Evolutionary conservation across 2,888 invertebrate genomes (phyloP).

Genomic region (Cordilura impudica): DNA sequence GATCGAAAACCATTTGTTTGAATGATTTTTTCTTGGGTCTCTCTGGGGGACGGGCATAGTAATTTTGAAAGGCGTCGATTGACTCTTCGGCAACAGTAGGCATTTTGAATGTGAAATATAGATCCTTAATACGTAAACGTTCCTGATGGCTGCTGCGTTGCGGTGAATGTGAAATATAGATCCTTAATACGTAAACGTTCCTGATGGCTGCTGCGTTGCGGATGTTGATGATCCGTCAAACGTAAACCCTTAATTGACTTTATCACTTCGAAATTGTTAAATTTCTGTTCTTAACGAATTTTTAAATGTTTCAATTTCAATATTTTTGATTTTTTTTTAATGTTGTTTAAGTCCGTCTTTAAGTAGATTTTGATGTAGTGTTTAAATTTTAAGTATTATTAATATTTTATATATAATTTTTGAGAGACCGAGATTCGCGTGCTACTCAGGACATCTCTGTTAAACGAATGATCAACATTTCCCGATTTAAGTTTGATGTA

Average conservation of each 20-base stretch:
- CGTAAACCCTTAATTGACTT: slow-evolving; percentile 45
- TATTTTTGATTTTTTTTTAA: not conserved
- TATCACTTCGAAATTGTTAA: slow-evolving; percentile 38
- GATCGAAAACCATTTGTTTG: slow-evolving; percentile 86
- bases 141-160: slow-evolving; percentile 50
- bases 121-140: slow-evolving; percentile 54
- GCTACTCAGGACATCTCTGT: slow-evolving; percentile 66
- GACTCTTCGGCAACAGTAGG: slow-evolving; percentile 78
- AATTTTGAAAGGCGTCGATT: slow-evolving; percentile 82
- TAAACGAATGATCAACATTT: slow-evolving; percentile 65
- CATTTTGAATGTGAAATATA: slow-evolving; percentile 68
- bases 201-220: slow-evolving; percentile 50
- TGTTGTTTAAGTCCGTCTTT: slow-evolving; percentile 23
- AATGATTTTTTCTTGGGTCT: slow-evolving; percentile 81
- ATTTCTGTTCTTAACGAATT: not conserved
- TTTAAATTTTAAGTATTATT: slow-evolving; percentile 1
- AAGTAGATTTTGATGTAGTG: slow-evolving; percentile 46
- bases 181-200: slow-evolving; percentile 56
- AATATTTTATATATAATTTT: slow-evolving; percentile 19
- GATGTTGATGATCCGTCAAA: slow-evolving; percentile 61
- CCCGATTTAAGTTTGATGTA: slow-evolving; percentile 54
- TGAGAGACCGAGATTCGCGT: slow-evolving; percentile 62
- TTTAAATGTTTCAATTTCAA: not conserved
- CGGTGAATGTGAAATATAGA: slow-evolving; percentile 54
- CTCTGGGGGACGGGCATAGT: slow-evolving; percentile 83